Conservation (phyloP, 2,113 vertebrate species). For the Poeciliopsis occidentalis region DNA sequence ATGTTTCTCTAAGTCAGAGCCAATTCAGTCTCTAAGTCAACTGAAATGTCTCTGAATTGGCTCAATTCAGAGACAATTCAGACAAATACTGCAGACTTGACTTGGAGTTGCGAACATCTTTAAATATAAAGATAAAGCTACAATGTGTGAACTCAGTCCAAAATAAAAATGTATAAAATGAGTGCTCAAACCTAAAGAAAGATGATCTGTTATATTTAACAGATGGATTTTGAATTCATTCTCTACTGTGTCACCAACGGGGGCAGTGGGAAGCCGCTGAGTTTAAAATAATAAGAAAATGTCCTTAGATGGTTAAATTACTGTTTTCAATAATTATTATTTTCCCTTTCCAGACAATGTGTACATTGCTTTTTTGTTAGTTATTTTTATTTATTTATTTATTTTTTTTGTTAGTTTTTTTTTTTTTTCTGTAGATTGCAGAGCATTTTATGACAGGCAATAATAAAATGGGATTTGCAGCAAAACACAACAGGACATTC, state of each 20-base stretch:
- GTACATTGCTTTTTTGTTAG: not conserved
- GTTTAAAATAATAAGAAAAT: conserved; percentile 27
- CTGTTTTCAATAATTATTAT: conserved; percentile 56
- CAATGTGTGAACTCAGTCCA: no score
- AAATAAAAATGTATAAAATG: not conserved
- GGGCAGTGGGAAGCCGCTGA: conserved; percentile 27
- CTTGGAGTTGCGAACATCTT: no score
- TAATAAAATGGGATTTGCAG: not conserved
- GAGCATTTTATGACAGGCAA: conserved; percentile 29
- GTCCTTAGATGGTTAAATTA: conserved; percentile 46
- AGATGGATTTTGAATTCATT: conserved; percentile 60
- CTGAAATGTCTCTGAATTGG: no score
- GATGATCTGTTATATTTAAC: conserved; percentile 46
- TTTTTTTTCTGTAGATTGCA: conserved; percentile 19
- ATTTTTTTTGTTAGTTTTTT: not conserved
- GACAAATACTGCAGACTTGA: no score
- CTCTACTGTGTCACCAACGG: conserved; percentile 57
- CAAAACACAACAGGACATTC: conserved; percentile 12
- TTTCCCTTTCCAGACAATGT: conserved; percentile 29
- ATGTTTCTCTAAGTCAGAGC: no score
- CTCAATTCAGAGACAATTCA: no score
- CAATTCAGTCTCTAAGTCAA: no score
- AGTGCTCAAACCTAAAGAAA: conserved; percentile 11
- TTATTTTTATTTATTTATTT: not conserved
- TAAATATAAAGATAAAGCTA: no score